Percentiles rank a stretch among this genome's conserved stretches.
Evolutionary conservation across 2,888 invertebrate genomes (phyloP).

Genomic region (Sminthurinus aureus): DNA sequence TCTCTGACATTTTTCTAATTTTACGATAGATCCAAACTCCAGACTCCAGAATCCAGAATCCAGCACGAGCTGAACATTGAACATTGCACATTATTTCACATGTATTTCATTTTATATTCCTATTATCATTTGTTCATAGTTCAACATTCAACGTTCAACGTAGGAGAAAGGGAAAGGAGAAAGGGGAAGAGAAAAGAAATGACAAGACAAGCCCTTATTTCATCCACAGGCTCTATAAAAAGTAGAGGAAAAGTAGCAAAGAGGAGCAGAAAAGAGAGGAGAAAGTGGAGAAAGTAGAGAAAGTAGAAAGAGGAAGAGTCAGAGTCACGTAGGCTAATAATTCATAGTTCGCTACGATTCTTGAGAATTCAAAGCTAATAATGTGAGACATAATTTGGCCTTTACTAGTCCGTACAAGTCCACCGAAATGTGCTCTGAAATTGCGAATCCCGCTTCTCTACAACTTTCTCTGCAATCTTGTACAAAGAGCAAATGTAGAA

Average conservation of each 20-base stretch:
- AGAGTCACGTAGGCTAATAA: constrained; percentile 35
- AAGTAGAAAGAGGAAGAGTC: background rate
- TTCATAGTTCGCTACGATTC: constrained; percentile 31
- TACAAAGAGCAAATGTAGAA: background rate
- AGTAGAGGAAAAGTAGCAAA: background rate
- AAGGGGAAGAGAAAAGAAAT: too few species aligned
- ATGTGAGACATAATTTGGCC: constrained; percentile 34
- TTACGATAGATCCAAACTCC: too few species aligned
- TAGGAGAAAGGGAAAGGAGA: too few species aligned
- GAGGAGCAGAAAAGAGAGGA: background rate
- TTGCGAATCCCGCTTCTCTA: constrained; percentile 7
- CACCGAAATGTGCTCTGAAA: constrained; percentile 16
- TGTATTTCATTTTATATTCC: too few species aligned
- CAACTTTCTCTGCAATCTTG: constrained; percentile 4
- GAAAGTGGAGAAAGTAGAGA: background rate
- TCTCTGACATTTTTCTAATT: too few species aligned
- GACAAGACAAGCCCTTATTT: too few species aligned
- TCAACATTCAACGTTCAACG: too few species aligned
- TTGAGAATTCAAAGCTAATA: constrained; percentile 35
- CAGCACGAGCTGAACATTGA: too few species aligned
- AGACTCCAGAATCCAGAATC: too few species aligned
- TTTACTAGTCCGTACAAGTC: constrained; percentile 29
- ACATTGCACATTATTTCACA: too few species aligned
- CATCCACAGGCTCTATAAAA: background rate
- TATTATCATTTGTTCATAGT: too few species aligned